Conservation (phyloP, 2,113 vertebrate species). For the Caranx melampygus region DNA sequence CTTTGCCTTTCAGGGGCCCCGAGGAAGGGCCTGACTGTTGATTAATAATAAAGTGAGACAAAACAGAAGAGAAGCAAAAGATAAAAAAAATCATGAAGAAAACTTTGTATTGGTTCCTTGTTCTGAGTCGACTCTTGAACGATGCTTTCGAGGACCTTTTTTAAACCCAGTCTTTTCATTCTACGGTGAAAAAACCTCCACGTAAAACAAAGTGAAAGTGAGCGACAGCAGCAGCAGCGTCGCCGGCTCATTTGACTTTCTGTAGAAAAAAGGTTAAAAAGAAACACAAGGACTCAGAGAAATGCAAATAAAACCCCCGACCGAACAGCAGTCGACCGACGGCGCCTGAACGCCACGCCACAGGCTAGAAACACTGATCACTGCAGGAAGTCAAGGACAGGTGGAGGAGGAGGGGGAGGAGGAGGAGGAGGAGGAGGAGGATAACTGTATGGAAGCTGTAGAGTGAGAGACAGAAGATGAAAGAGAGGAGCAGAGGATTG, state of each 20-base stretch:
- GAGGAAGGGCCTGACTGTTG: too few relatives aligned
- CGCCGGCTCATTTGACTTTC: neutral
- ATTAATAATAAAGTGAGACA: neutral
- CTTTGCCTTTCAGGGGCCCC: too few relatives aligned
- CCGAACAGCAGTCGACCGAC: slow-evolving; percentile 11
- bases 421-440: slow-evolving; percentile 12
- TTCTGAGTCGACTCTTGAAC: too few relatives aligned
- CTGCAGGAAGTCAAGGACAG: slow-evolving; percentile 47
- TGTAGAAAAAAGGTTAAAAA: slow-evolving; percentile 8
- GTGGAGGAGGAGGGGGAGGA: slow-evolving; percentile 41
- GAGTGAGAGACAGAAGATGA: slow-evolving; percentile 30
- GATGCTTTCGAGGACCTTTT: too few relatives aligned
- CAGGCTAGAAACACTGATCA: slow-evolving; percentile 30
- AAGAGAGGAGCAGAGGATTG: slow-evolving; percentile 26
- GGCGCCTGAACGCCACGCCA: neutral
- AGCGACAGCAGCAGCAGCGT: neutral
- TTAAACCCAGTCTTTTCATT: neutral
- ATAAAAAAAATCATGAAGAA: too few relatives aligned
- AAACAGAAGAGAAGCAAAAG: too few relatives aligned
- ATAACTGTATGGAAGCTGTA: slow-evolving; percentile 24
- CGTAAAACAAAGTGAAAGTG: neutral
- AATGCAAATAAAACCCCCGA: neutral
- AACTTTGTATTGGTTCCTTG: too few relatives aligned
- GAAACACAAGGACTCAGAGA: neutral
- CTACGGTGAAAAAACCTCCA: neutral